phyloP scores from a whole-genome alignment of 2,888 invertebrate species.

The Andrena minutula region DNA sequence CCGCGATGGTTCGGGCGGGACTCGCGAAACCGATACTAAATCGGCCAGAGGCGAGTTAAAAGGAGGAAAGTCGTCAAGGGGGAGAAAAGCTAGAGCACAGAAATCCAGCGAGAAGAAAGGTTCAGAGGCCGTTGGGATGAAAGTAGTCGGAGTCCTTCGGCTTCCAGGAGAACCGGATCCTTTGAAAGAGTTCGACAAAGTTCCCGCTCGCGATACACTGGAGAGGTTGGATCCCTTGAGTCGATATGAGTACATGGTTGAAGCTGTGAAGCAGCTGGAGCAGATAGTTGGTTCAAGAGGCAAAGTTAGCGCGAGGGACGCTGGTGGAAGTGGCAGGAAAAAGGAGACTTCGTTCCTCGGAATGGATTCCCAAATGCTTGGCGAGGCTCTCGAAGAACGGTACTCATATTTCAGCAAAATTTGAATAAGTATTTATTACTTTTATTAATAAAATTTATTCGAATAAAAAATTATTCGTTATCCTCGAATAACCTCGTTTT shows the following conservation, averaged over 20 bases:
- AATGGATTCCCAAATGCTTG: constrained; percentile 60
- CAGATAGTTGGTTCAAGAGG: constrained; percentile 36
- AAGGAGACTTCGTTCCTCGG: constrained; percentile 62
- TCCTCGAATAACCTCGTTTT: neutral
- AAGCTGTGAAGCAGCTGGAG: constrained; percentile 61
- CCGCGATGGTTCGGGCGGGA: neutral
- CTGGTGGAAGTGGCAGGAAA: constrained; percentile 44
- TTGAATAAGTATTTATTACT: neutral
- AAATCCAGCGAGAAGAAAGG: neutral
- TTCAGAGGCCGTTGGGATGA: neutral
- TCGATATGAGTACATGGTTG: constrained; percentile 76
- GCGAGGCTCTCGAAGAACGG: constrained; percentile 75
- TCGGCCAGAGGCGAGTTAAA: neutral
- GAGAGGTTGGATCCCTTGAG: constrained; percentile 69
- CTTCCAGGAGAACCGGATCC: constrained; percentile 38
- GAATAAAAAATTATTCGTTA: neutral
- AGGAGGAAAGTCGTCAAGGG: neutral
- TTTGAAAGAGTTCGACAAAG: constrained; percentile 53
- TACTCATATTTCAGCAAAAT: constrained; percentile 30
- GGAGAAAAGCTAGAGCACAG: neutral
- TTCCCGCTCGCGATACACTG: constrained; percentile 68
- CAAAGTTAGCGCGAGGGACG: constrained; percentile 42
- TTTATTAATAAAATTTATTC: neutral
- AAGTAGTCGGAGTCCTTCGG: constrained; percentile 14
- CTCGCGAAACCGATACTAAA: neutral